Evolutionary conservation across 2,797 vertebrate species (phyloP), one percentile per base, ranked within the genome.

Genomic region (Propithecus deckenii): DNA sequence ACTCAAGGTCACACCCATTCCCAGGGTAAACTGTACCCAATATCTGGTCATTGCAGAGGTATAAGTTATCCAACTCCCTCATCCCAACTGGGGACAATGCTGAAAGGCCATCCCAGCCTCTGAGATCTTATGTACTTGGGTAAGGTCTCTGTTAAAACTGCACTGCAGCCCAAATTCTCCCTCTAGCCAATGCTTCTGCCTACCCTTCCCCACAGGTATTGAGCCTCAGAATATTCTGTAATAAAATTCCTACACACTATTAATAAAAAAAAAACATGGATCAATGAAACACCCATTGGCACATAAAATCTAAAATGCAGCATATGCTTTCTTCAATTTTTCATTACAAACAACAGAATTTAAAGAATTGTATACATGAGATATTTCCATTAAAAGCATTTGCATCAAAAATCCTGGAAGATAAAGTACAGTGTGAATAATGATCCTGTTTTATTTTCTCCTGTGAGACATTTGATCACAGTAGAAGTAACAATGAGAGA

Each of bases 401-500:
- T 96, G 38, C 76, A 96, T 92, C 65, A 52, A 88, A 81, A 91
- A 93, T 18, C 71, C 72, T 84, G 87, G 69, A 1, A 95, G 89
- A 81, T 59, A 85, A 2, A n/a, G 18, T 59, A 78, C 1, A 32
- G 17, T 63, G 52, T 92, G 93, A 96, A 30, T 87, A 97, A 97
- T 96, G 79, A 72, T 83, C 94, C 63, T 41, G 72, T 91, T 96
- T 80, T 97, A 35, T 95, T 97, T 98, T 93, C 96, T 87, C 84
- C 88, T 96, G 63, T 46, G 78, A 98, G 67, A 67, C 97, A 95
- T 97, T 75, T 90, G 71, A 92, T 92, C 72, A 96, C 86, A 79
- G 50, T 83, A n/a, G 90, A 98, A 98, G 83, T 75, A 95, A 97
- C 92, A 97, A 50, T 41, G 97, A 97, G 89, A 96, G 75, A 89